Conservation (phyloP, 1,140 invertebrate species). For the Halictus rubicundus region DNA sequence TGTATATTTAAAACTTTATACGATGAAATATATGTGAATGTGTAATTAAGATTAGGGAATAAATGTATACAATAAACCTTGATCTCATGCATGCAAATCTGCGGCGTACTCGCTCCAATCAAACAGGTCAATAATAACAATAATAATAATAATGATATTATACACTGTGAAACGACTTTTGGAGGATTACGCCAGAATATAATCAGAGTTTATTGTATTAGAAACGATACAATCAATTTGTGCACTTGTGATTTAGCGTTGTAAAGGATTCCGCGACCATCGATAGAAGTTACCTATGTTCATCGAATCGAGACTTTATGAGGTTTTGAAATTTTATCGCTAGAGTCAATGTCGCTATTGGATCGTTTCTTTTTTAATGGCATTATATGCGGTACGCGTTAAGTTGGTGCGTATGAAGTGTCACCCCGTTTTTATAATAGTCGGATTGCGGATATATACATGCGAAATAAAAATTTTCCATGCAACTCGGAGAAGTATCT, state of each 20-base stretch:
- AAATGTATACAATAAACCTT: constrained; percentile 45
- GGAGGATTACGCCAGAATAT: constrained; percentile 26
- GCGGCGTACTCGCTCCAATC: constrained; percentile 16
- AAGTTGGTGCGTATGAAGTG: neutral
- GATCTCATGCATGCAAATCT: constrained; percentile 30
- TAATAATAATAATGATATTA: neutral
- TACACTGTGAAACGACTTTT: too few species aligned
- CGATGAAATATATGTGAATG: constrained; percentile 47
- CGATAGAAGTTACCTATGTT: constrained; percentile 13
- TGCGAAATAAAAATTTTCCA: too few species aligned
- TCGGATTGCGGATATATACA: too few species aligned
- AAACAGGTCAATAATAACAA: neutral
- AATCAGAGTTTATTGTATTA: constrained; percentile 50
- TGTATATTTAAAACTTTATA: constrained; percentile 46
- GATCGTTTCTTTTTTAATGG: neutral
- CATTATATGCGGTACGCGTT: neutral
- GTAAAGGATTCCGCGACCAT: constrained; percentile 23
- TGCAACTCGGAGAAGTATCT: too few species aligned
- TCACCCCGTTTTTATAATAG: neutral
- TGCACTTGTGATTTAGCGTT: constrained; percentile 40
- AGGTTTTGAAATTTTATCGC: constrained; percentile 44
- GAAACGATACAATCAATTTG: constrained; percentile 45
- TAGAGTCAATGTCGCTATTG: neutral
- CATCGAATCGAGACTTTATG: constrained; percentile 24
- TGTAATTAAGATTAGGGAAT: constrained; percentile 44